Base-by-base conservation (phyloP, 2,888 invertebrate genomes). In the Elaeidobius kamerunicus region DNA sequence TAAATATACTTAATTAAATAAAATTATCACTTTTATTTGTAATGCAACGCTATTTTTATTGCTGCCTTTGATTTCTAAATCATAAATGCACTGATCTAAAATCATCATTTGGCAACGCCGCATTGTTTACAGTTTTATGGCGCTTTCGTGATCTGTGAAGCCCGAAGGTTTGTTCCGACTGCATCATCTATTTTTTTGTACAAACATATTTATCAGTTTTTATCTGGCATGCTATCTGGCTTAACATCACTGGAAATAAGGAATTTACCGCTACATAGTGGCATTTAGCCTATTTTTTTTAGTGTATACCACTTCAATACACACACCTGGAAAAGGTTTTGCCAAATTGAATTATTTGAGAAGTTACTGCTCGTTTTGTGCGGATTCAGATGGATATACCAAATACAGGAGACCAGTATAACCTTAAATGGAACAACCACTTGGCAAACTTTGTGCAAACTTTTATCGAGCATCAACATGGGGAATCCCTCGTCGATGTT, bases 401-500 rank as follows among this genome's bases (percentile, higher is more conserved):
- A 17, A 38, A 32, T 42, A 32, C 42, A 18, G 51, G 55, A 16
- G 55, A 55, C 9, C 57, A 48, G 58, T 76, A 75, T 57, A 76
- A 75, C 63, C 63, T 77, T 40, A 70, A 74, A 60, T 78, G 77
- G 77, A 77, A 76, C 58, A 76, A 75, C 60, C 75, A 76, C 48
- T 69, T 73, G n/a, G 71, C 68, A 53, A 77, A 76, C 60, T 69
- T 78, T 39, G 60, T 76, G 17, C 71, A 75, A 68, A 72, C 75
- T 34, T 73, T 77, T 56, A 57, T 67, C 3, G 75, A 76, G 53
- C 75, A 76, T 52, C 70, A 73, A 45, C 67, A 69, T 20, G 65
- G 64, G 19, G 75, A 75, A 60, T 64, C 64, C 46, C 63, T 77
- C 15, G 76, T 75, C 4, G 78, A 78, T 64, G 75, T 76, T 27